Evolutionary conservation across 2,113 vertebrate genomes (phyloP).

Genomic region (Anguilla japonica): DNA sequence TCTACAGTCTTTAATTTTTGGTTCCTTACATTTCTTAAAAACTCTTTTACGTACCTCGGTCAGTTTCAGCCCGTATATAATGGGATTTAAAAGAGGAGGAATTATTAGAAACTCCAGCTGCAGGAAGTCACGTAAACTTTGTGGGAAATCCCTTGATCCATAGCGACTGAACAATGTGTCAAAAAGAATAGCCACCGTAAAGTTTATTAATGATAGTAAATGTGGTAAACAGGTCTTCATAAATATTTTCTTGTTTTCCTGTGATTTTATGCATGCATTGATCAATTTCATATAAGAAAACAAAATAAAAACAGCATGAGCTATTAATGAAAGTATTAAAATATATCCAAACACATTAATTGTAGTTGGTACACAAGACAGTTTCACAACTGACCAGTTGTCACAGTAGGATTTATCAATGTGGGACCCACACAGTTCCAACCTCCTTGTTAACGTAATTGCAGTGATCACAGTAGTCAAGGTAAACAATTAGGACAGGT

Average conservation of each 20-base stretch:
- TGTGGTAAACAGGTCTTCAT: slow-evolving; percentile 14
- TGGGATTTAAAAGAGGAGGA: neutral
- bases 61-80: slow-evolving; percentile 12
- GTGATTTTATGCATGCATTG: neutral
- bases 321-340: neutral
- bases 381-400: slow-evolving; percentile 5
- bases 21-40: neutral
- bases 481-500: too few relatives aligned
- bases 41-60: neutral
- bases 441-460: neutral
- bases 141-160: neutral
- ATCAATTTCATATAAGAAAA: neutral
- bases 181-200: slow-evolving; percentile 9
- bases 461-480: neutral
- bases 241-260: neutral
- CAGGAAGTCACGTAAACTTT: neutral
- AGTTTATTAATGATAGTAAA: slow-evolving; percentile 7
- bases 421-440: neutral
- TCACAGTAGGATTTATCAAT: neutral
- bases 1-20: neutral
- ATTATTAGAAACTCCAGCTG: neutral
- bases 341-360: neutral
- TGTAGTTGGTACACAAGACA: neutral
- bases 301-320: neutral
- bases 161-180: slow-evolving; percentile 6